Conservation (phyloP, 2,888 invertebrate genomes). For the Trileptium ribeirensis region DNA sequence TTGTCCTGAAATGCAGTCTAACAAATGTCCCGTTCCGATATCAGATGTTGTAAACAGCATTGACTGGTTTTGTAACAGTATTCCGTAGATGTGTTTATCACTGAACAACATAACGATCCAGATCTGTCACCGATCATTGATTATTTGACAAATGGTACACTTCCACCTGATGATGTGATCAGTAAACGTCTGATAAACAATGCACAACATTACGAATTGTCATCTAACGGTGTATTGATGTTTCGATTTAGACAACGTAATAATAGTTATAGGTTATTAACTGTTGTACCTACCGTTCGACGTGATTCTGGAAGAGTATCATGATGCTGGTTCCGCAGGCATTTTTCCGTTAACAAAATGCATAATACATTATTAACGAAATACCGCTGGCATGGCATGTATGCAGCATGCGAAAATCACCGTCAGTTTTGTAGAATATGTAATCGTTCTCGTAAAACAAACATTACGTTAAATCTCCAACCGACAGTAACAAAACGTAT, state of each 20-base stretch:
- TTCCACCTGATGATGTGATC: not conserved
- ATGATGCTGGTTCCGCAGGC: not conserved
- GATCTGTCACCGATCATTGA: not conserved
- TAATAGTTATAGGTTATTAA: not conserved
- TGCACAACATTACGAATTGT: not conserved
- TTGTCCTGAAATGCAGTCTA: not conserved
- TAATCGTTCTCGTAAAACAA: not conserved
- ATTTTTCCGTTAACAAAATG: not conserved
- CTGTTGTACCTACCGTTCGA: not conserved
- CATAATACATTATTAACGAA: not conserved
- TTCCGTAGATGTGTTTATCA: not conserved
- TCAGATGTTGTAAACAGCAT: too few relatives aligned
- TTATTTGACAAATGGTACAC: not conserved
- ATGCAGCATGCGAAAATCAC: not conserved
- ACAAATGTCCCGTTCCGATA: not conserved
- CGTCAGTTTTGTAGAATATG: not conserved
- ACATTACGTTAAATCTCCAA: not conserved
- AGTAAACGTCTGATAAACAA: not conserved
- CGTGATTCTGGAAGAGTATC: not conserved
- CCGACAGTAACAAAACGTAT: not conserved
- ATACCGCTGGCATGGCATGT: not conserved
- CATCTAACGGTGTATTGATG: not conserved
- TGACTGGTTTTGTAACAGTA: not conserved
- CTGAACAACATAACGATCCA: not conserved
- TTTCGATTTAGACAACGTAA: not conserved